A percentile compares a stretch with the other conserved stretches of the same genome.
These are phyloP conservation scores for Corapipo altera DNA, from an alignment of 2,113 vertebrate species.

Conservation along the genomic window DNA sequence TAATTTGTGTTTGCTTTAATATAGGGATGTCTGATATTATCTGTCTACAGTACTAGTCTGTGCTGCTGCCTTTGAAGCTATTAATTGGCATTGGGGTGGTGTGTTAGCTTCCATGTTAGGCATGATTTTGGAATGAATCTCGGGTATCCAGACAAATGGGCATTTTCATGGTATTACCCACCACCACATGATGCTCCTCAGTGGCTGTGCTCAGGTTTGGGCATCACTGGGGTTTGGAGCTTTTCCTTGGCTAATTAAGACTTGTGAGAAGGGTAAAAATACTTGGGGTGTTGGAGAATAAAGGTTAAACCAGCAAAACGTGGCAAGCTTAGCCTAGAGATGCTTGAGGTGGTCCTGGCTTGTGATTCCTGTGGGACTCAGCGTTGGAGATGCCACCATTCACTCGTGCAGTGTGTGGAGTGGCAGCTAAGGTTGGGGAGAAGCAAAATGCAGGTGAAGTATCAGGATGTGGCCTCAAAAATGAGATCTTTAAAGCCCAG, in stretches of 20 bases:
- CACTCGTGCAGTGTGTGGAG: background rate
- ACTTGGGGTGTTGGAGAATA: constrained; percentile 44
- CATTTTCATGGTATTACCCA: constrained; percentile 47
- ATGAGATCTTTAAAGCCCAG: background rate
- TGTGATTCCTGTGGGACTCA: background rate
- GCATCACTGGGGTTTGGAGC: constrained; percentile 45
- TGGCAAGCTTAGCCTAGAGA: background rate
- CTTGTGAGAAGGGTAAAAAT: constrained; percentile 31
- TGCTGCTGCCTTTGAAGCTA: constrained; percentile 53
- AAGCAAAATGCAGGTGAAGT: background rate
- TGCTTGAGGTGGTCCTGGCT: background rate
- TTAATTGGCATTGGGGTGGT: constrained; percentile 47
- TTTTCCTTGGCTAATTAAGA: constrained; percentile 50
- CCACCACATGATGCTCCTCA: constrained; percentile 11
- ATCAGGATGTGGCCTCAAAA: background rate
- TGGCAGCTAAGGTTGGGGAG: background rate
- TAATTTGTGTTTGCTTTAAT: constrained; percentile 40
- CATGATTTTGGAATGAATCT: constrained; percentile 36
- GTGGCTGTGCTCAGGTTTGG: constrained; percentile 43
- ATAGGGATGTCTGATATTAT: constrained; percentile 56
- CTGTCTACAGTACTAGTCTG: constrained; percentile 51
- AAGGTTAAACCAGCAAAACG: constrained; percentile 17
- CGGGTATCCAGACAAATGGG: constrained; percentile 48
- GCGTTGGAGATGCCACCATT: background rate
- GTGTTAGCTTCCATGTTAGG: constrained; percentile 44